These are phyloP conservation scores for Eleutherodactylus coqui DNA, from an alignment of 2,797 vertebrate genomes.

Conservation along the genomic window DNA sequence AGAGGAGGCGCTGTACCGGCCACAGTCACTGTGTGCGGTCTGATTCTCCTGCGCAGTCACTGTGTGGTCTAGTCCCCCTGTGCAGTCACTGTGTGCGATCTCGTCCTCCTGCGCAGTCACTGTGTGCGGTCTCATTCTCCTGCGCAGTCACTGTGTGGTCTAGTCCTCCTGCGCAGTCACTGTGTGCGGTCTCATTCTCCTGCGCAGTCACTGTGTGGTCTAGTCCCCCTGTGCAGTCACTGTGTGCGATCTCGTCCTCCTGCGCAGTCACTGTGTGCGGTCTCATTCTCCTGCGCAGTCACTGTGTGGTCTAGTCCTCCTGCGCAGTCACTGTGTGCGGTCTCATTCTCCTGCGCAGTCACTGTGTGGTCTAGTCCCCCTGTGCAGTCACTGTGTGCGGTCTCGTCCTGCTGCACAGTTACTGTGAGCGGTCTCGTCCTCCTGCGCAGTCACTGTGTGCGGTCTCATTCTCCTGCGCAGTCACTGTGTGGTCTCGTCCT, in stretches of 20 bases:
- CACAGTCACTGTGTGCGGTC: not conserved
- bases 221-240: not conserved
- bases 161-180: not conserved
- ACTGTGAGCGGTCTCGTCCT: not conserved
- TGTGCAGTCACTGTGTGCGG: not conserved
- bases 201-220: not conserved
- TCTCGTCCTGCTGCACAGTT: not conserved
- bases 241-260: too few species aligned
- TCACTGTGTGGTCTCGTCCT: not conserved
- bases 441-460: not conserved
- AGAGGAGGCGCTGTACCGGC: too few species aligned
- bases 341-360: not conserved
- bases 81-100: not conserved
- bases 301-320: not conserved
- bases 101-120: too few species aligned
- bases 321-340: not conserved
- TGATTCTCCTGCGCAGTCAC: too few species aligned
- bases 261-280: not conserved
- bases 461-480: not conserved
- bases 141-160: too few species aligned
- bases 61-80: not conserved
- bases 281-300: not conserved
- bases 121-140: not conserved
- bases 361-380: not conserved
- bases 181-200: not conserved